These are phyloP conservation scores for Mungos mungo DNA, from an alignment of 2,113 vertebrate species.

Conservation along the genomic window DNA sequence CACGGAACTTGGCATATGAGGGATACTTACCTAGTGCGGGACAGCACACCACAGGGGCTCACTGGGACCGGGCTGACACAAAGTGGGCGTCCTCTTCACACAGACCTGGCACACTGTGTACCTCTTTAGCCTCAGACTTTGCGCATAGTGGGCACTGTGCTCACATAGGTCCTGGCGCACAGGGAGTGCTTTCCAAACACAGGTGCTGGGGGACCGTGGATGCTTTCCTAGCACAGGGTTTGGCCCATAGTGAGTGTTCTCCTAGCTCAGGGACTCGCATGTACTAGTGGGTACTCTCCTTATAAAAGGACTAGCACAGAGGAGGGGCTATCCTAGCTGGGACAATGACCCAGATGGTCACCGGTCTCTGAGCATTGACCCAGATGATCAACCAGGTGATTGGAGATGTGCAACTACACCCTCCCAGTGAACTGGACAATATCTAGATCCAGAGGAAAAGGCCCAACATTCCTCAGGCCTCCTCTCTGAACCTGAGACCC, in stretches of 20 bases:
- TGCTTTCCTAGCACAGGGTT: background rate
- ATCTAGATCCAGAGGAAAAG: background rate
- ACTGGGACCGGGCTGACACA: background rate
- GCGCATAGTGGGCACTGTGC: background rate
- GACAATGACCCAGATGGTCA: background rate
- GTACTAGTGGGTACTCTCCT: background rate
- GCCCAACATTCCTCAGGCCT: background rate
- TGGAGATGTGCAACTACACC: background rate
- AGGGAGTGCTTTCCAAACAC: background rate
- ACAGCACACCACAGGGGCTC: background rate
- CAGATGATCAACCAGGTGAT: background rate
- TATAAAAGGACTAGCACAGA: background rate
- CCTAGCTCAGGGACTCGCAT: background rate
- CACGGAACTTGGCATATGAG: background rate
- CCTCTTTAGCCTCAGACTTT: background rate
- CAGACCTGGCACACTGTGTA: background rate
- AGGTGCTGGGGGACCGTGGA: background rate
- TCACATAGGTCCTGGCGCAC: background rate
- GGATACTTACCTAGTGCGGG: background rate
- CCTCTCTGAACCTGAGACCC: background rate
- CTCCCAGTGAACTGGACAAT: background rate
- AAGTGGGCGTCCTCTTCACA: background rate
- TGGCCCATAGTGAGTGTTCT: background rate
- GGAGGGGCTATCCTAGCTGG: background rate
- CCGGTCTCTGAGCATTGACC: background rate